Percentiles rank a stretch among this genome's conserved stretches.
phyloP scores from a whole-genome alignment of 2,113 vertebrate species.

The Dicaeum eximium region DNA sequence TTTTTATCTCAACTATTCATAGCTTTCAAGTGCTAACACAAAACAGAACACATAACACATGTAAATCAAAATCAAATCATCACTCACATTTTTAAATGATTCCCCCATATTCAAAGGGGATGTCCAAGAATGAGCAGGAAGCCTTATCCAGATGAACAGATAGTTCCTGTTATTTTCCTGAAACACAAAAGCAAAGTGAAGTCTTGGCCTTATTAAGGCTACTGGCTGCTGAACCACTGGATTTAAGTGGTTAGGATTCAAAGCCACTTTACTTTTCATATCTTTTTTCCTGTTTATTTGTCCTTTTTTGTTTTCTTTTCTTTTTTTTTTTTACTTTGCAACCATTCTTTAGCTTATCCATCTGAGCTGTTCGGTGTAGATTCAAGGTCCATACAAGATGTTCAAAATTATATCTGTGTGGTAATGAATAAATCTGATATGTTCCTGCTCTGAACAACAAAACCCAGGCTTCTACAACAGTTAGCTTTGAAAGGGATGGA shows the following conservation, averaged over 20 bases:
- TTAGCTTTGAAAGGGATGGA: background rate
- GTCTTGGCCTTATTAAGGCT: background rate
- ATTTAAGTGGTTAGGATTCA: background rate
- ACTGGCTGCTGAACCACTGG: background rate
- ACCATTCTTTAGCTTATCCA: background rate
- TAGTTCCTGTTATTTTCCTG: background rate
- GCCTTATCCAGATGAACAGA: background rate
- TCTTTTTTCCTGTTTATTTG: accelerated
- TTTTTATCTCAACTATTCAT: background rate
- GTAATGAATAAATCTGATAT: background rate
- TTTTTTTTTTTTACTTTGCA: background rate
- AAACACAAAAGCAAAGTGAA: background rate
- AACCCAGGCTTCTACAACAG: background rate
- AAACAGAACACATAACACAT: background rate
- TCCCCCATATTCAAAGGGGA: background rate
- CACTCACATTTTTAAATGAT: background rate
- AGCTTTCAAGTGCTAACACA: background rate
- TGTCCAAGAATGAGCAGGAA: background rate
- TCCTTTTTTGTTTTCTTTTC: too few relatives aligned
- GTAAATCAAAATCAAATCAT: accelerated
- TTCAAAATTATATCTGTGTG: background rate
- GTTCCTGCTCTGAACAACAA: background rate
- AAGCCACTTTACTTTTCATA: background rate
- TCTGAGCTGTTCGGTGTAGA: background rate
- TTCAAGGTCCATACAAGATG: background rate